Conservation (phyloP, 1,140 invertebrate genomes). For the Lineus longissimus region DNA sequence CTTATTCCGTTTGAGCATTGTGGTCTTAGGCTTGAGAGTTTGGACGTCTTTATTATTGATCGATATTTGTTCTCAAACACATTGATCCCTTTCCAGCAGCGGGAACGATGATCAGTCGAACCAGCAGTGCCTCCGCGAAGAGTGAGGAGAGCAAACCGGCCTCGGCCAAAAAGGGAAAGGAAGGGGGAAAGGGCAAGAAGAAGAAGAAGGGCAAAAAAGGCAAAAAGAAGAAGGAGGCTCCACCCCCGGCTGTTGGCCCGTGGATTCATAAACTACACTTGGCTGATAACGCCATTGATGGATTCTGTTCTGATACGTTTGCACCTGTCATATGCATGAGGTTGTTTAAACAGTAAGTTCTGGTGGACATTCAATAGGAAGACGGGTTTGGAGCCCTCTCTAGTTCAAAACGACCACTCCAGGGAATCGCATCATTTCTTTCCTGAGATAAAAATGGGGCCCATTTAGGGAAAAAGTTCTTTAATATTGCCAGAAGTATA, state of each 20-base stretch:
- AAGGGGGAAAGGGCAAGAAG: slow-evolving; percentile 12
- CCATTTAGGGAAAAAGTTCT: no score
- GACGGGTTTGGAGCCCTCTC: neutral
- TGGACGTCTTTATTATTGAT: no score
- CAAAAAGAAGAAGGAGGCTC: slow-evolving; percentile 31
- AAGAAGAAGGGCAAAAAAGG: slow-evolving; percentile 14
- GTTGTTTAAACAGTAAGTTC: slow-evolving; percentile 43
- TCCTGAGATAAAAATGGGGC: no score
- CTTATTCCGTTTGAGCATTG: no score
- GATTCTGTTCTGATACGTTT: slow-evolving; percentile 32
- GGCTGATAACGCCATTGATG: slow-evolving; percentile 52
- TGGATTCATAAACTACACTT: slow-evolving; percentile 51
- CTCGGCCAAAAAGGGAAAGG: neutral
- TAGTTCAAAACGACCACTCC: neutral
- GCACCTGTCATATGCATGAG: slow-evolving; percentile 43
- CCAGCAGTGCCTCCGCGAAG: neutral
- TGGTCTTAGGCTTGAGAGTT: no score
- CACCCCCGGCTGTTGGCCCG: slow-evolving; percentile 47
- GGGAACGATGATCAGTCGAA: no score
- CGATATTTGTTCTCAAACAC: no score
- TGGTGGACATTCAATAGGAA: no score
- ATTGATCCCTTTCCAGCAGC: no score
- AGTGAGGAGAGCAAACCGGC: neutral
- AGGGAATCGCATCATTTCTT: neutral
- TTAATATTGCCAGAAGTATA: no score